Percentiles rank a stretch among this genome's conserved stretches.
Conservation (phyloP, 2,888 invertebrate genomes). For the Electrophaes corylata region DNA sequence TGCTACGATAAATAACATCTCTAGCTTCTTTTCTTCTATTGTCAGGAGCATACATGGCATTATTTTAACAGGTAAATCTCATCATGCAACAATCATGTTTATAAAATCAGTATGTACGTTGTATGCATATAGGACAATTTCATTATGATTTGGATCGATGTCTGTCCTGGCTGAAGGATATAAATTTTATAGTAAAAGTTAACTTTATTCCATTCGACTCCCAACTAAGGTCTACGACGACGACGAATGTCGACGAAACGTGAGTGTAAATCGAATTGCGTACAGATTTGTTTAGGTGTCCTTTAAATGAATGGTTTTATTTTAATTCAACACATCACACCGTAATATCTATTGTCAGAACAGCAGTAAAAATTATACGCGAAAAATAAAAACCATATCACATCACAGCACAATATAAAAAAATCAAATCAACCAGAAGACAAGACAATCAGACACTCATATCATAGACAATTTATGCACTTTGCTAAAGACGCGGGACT, state of each 20-base stretch:
- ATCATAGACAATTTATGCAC: too few species aligned
- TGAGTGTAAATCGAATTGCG: background rate
- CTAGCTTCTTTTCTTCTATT: slow-evolving; percentile 77
- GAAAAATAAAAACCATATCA: slow-evolving; percentile 9
- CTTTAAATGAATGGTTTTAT: background rate
- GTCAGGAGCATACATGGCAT: slow-evolving; percentile 82
- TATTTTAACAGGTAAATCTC: slow-evolving; percentile 60
- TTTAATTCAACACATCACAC: background rate
- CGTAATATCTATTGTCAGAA: background rate
- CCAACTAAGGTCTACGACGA: background rate
- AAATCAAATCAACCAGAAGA: slow-evolving; percentile 3
- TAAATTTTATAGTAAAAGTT: background rate
- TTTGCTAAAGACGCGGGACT: too few species aligned
- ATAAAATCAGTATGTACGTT: background rate
- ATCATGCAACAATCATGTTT: slow-evolving; percentile 26
- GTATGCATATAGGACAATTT: background rate
- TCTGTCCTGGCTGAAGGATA: background rate
- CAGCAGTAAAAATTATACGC: background rate
- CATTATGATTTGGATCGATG: background rate
- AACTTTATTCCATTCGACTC: background rate
- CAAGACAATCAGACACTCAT: too few species aligned
- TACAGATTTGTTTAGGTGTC: background rate
- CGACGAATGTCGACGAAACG: background rate
- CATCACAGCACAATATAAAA: too few species aligned
- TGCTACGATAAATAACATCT: slow-evolving; percentile 90